Evolutionary conservation across 1,140 invertebrate species (phyloP).

Genomic region (Rhynchophorus ferrugineus): DNA sequence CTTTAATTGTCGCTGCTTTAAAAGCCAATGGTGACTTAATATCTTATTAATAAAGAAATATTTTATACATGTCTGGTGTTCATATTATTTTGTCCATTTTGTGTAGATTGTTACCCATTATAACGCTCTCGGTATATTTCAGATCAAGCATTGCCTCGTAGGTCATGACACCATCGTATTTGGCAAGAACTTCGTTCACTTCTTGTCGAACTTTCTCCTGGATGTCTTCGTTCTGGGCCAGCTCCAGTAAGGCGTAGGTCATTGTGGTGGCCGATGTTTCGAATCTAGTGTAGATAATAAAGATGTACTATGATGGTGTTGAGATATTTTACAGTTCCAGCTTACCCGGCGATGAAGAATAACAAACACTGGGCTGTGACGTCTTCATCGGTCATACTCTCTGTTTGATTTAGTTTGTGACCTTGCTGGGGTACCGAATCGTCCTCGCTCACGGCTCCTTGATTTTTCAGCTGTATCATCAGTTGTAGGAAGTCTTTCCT

Average conservation of each 20-base stretch:
- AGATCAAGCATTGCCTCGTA: slow-evolving; percentile 32
- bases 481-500: slow-evolving; percentile 51
- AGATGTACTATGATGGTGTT: too few relatives aligned
- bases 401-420: neutral
- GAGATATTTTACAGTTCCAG: too few relatives aligned
- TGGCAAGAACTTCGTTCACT: slow-evolving; percentile 25
- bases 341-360: slow-evolving; percentile 25
- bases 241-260: slow-evolving; percentile 44
- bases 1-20: too few relatives aligned
- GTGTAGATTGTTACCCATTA: slow-evolving; percentile 25
- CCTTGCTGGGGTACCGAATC: neutral
- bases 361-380: slow-evolving; percentile 36
- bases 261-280: slow-evolving; percentile 47
- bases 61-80: too few relatives aligned
- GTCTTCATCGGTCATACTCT: slow-evolving; percentile 22
- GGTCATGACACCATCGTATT: slow-evolving; percentile 24
- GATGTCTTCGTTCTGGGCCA: slow-evolving; percentile 45
- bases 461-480: slow-evolving; percentile 44
- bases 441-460: neutral
- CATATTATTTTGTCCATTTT: neutral
- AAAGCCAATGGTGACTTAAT: too few relatives aligned
- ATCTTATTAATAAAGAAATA: too few relatives aligned
- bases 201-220: slow-evolving; percentile 37
- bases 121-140: slow-evolving; percentile 29
- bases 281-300: too few relatives aligned